These are phyloP conservation scores for Paedocypris micromegethes DNA, from an alignment of 2,797 vertebrate genomes.

Conservation along the genomic window DNA sequence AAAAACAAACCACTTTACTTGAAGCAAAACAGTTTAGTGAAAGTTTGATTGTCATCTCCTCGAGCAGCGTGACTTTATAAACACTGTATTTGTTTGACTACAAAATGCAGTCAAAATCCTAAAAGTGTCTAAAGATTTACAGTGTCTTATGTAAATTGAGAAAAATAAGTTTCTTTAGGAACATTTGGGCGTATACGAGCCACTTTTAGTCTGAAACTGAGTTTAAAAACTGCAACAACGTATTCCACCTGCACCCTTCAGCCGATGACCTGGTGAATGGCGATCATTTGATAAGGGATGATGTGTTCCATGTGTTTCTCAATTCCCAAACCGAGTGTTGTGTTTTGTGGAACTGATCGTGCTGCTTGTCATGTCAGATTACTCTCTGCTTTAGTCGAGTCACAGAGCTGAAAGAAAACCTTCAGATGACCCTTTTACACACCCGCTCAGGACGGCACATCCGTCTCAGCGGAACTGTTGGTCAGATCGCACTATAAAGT, in stretches of 20 bases:
- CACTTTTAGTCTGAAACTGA: too few relatives aligned
- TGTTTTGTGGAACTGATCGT: constrained; percentile 5
- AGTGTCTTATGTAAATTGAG: too few relatives aligned
- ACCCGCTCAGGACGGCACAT: constrained; percentile 2
- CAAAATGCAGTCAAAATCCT: background rate
- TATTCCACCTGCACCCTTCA: too few relatives aligned
- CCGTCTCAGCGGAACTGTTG: constrained; percentile 5
- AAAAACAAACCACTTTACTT: constrained; percentile 15
- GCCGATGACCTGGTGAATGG: too few relatives aligned
- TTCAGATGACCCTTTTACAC: constrained; percentile 34
- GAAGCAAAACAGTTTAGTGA: constrained; percentile 3
- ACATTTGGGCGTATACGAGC: too few relatives aligned
- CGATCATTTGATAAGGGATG: constrained; percentile 21
- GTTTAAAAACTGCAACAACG: constrained; percentile 26
- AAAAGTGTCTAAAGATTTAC: too few relatives aligned
- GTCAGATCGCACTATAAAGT: constrained; percentile 11
- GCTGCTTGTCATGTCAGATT: background rate
- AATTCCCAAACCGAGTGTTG: constrained; percentile 21
- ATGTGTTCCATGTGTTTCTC: constrained; percentile 29
- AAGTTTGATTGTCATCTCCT: constrained; percentile 22
- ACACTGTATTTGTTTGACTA: constrained; percentile 4
- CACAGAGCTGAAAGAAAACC: constrained; percentile 14
- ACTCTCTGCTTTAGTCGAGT: background rate
- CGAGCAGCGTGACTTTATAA: background rate
- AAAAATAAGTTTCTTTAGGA: too few relatives aligned